A percentile compares a stretch with the other conserved stretches of the same genome.
Conservation (phyloP, 2,888 invertebrate species). For the Griposia aprilina region DNA sequence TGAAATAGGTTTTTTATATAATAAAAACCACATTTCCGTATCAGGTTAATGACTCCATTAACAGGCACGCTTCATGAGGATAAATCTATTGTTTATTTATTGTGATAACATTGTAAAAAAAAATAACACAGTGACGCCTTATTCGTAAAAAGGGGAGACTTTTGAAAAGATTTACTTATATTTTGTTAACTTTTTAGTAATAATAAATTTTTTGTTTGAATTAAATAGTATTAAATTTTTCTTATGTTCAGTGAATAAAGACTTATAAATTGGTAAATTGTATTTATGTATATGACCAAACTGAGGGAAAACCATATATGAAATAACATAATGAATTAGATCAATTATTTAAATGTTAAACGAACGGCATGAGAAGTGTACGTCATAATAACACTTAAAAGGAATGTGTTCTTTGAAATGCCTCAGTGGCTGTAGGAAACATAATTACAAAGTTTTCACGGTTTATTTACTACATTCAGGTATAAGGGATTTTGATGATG, state of each 20-base stretch:
- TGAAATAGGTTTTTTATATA: background rate
- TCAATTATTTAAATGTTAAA: constrained; percentile 1
- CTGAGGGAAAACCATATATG: background rate
- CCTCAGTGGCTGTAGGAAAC: constrained; percentile 31
- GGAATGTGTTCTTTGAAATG: constrained; percentile 28
- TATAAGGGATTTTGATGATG: constrained; percentile 41
- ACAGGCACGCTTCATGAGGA: constrained; percentile 4
- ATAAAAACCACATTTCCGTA: background rate
- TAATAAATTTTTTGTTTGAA: background rate
- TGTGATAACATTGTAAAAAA: background rate
- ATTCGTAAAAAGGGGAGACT: background rate
- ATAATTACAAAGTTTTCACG: background rate
- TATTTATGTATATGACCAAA: background rate
- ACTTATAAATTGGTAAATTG: background rate
- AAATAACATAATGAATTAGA: constrained; percentile 1
- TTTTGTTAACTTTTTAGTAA: background rate
- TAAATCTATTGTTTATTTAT: constrained; percentile 5
- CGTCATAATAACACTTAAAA: constrained; percentile 4
- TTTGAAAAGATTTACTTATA: background rate
- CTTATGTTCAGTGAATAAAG: background rate
- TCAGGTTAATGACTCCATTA: background rate
- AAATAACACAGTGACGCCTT: background rate
- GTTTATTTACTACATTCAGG: constrained; percentile 13
- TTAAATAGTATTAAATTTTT: background rate
- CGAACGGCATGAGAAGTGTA: background rate